phyloP scores from a whole-genome alignment of 1,140 invertebrate species.

The Drosophila willistoni region DNA sequence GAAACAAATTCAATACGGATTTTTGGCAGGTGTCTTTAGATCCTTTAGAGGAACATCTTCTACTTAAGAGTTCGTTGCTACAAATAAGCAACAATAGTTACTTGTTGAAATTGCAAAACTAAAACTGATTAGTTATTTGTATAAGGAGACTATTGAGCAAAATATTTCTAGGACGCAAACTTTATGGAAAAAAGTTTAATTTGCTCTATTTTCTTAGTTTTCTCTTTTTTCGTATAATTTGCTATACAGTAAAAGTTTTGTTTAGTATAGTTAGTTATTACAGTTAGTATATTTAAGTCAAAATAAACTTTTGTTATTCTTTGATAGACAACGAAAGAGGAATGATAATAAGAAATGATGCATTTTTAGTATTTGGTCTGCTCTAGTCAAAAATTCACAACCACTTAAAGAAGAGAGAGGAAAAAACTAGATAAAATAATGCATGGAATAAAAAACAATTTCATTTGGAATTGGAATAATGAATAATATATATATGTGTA shows the following conservation, averaged over 20 bases:
- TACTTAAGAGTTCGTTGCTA: background rate
- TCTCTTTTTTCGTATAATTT: slow-evolving; percentile 13
- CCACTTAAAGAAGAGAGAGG: background rate
- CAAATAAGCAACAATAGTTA: background rate
- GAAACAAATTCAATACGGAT: background rate
- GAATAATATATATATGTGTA: background rate
- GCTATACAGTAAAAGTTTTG: slow-evolving; percentile 1
- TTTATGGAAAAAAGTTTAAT: background rate
- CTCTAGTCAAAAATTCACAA: slow-evolving; percentile 8
- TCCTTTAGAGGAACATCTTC: background rate
- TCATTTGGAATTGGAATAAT: slow-evolving; percentile 26
- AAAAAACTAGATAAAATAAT: background rate
- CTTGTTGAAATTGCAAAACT: background rate
- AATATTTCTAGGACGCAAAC: slow-evolving; percentile 7
- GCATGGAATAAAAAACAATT: slow-evolving; percentile 45
- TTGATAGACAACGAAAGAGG: background rate
- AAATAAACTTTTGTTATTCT: background rate
- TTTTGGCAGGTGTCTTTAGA: no score
- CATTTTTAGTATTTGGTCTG: background rate
- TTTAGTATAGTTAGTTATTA: background rate
- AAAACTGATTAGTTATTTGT: background rate
- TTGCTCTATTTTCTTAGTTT: slow-evolving; percentile 5
- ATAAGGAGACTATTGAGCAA: slow-evolving; percentile 2
- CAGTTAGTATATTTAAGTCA: background rate
- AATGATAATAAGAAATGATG: background rate